phyloP scores from a whole-genome alignment of 2,113 vertebrate species.

The Gopherus flavomarginatus region DNA sequence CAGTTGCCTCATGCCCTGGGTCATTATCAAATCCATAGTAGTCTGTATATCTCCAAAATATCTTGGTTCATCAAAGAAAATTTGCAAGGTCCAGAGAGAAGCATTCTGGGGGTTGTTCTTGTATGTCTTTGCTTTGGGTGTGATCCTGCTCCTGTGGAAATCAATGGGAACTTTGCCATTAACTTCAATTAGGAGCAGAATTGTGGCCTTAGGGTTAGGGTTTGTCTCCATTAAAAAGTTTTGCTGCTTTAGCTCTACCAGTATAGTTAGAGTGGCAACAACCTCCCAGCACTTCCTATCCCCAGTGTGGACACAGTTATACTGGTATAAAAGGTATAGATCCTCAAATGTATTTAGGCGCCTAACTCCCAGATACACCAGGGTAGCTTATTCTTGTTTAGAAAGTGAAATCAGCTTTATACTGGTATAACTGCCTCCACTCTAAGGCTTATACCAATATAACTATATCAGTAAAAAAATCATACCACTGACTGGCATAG shows the following conservation, averaged over 20 bases:
- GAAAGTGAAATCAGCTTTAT: background rate
- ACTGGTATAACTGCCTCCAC: rapidly evolving
- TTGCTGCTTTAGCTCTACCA: background rate
- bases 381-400: rapidly evolving
- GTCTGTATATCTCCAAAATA: background rate
- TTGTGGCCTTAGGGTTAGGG: background rate
- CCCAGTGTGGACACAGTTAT: background rate
- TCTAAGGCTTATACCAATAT: background rate
- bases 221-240: background rate
- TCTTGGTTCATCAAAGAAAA: slow-evolving; percentile 13
- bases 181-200: background rate
- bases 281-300: background rate
- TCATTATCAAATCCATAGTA: slow-evolving; percentile 1
- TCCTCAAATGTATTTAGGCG: background rate
- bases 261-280: background rate
- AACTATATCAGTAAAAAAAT: background rate
- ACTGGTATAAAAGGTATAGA: background rate
- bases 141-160: background rate
- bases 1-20: background rate
- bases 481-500: rapidly evolving
- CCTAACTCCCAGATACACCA: background rate
- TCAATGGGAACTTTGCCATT: background rate
- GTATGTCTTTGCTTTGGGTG: background rate
- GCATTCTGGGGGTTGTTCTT: background rate
- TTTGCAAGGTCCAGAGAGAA: background rate